These are phyloP conservation scores for Elanus axillaris DNA, from an alignment of 2,113 vertebrate species.

Conservation along the genomic window DNA sequence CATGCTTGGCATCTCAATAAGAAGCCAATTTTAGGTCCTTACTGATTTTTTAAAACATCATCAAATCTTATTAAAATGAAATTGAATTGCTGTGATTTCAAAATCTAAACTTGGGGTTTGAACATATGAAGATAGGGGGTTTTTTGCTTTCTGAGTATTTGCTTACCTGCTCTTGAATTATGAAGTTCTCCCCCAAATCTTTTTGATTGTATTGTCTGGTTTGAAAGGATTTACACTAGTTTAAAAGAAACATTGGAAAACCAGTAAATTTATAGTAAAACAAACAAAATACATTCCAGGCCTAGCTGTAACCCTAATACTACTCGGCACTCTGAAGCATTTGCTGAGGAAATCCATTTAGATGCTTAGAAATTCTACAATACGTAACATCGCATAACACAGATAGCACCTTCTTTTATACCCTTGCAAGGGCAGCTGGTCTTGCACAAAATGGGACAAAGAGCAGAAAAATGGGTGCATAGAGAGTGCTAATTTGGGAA, in stretches of 20 bases:
- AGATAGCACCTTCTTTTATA: background rate
- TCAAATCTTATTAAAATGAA: background rate
- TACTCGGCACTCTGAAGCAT: background rate
- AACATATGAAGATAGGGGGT: background rate
- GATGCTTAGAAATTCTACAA: background rate
- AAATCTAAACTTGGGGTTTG: background rate
- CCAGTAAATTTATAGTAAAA: background rate
- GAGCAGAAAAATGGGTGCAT: background rate
- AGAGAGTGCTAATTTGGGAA: conserved; percentile 42
- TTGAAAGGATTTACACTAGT: background rate
- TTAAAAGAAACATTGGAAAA: background rate
- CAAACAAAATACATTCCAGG: background rate
- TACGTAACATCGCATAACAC: background rate
- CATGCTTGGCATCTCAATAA: background rate
- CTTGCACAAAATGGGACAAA: conserved; percentile 25
- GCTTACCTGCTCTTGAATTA: background rate
- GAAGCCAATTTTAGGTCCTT: background rate
- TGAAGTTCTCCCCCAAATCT: background rate
- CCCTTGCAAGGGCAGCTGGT: background rate
- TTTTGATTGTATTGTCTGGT: background rate
- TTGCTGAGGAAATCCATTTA: background rate
- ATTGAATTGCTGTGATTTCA: background rate
- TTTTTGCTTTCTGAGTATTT: background rate
- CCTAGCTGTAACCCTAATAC: background rate
- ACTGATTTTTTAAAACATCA: conserved; percentile 22